A percentile compares a stretch with the other conserved stretches of the same genome.
Conservation (phyloP, 2,113 vertebrate species). For the Mesoclemmys tuberculata region DNA sequence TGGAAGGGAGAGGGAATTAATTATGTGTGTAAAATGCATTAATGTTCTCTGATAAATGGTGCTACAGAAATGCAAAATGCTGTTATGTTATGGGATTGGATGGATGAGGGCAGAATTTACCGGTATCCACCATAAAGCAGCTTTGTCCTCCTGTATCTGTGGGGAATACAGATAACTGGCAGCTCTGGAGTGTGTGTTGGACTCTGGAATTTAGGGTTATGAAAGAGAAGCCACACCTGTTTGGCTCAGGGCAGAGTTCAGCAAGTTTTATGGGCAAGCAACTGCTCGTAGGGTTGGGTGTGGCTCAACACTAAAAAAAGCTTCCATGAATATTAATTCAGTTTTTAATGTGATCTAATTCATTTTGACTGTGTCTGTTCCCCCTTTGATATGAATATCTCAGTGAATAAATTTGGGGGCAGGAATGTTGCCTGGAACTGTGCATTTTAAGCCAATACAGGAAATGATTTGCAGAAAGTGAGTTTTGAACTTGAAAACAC, state of each 20-base stretch:
- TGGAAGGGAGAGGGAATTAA: not conserved
- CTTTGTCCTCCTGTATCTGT: not conserved
- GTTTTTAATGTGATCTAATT: not conserved
- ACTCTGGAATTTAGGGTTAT: accelerated
- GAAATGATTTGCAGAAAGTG: not conserved
- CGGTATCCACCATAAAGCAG: not conserved
- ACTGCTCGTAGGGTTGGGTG: not conserved
- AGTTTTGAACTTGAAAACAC: not conserved
- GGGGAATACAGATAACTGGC: not conserved
- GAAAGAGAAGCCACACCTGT: not conserved
- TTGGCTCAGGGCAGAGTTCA: accelerated
- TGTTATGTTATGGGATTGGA: not conserved
- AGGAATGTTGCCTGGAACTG: not conserved
- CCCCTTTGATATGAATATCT: not conserved
- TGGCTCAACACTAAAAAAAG: not conserved
- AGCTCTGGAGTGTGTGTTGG: accelerated
- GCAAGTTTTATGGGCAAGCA: not conserved
- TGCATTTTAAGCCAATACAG: not conserved
- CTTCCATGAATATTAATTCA: not conserved
- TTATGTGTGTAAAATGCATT: not conserved
- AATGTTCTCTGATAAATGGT: not conserved
- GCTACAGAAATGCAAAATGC: not conserved
- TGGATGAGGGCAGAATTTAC: not conserved
- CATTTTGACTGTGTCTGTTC: not conserved
- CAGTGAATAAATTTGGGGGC: not conserved